A percentile compares a stretch with the other conserved stretches of the same genome.
phyloP scores from a whole-genome alignment of 2,888 invertebrate species.

The Myopa testacea region DNA sequence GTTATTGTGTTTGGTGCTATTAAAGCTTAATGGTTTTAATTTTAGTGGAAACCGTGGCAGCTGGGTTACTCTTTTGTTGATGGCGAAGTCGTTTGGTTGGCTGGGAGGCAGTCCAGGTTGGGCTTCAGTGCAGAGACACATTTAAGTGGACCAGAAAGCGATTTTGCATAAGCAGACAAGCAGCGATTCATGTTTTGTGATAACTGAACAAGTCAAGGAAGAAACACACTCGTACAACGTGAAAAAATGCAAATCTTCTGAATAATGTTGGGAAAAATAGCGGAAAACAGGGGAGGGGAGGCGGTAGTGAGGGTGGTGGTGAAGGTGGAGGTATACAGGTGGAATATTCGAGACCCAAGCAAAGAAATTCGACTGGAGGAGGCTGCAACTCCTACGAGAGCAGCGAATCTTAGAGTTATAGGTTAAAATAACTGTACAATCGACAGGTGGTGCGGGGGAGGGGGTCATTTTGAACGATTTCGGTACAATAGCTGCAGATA shows the following conservation, averaged over 20 bases:
- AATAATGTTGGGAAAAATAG: neutral
- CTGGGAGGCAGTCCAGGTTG: neutral
- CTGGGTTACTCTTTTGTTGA: neutral
- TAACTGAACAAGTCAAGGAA: slow-evolving; percentile 6
- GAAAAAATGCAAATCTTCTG: neutral
- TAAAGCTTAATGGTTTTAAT: slow-evolving; percentile 25
- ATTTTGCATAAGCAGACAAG: slow-evolving; percentile 25
- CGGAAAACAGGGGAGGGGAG: neutral
- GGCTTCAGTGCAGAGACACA: neutral
- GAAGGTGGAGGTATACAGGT: too few species aligned
- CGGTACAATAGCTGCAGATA: too few species aligned
- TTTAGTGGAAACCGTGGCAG: slow-evolving; percentile 14
- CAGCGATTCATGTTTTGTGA: slow-evolving; percentile 25
- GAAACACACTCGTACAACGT: neutral
- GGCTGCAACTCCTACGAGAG: too few species aligned
- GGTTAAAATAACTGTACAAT: too few species aligned
- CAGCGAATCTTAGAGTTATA: too few species aligned
- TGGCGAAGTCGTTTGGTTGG: neutral
- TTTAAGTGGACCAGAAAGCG: slow-evolving; percentile 6
- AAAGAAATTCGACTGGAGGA: too few species aligned
- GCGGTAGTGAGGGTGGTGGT: too few species aligned
- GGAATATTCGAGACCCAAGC: too few species aligned
- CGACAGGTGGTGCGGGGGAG: too few species aligned
- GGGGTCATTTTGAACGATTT: too few species aligned
- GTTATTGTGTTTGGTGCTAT: neutral